Percentiles rank a stretch among this genome's conserved stretches.
These are phyloP conservation scores for Copsychus sechellarum DNA, from an alignment of 2,113 vertebrate species.

Conservation along the genomic window DNA sequence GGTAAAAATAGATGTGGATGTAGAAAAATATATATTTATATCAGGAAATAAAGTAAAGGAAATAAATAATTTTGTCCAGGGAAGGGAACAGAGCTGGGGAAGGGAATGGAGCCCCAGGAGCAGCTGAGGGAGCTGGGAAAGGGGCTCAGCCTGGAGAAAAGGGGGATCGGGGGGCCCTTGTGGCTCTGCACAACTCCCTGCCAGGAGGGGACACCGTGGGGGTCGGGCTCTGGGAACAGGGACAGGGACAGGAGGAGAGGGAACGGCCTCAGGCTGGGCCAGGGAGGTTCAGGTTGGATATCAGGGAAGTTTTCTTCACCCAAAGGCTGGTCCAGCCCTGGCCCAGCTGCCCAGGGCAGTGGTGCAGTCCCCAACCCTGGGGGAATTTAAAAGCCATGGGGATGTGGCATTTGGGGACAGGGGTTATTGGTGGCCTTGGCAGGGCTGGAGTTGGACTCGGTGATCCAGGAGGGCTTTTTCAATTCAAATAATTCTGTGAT, in stretches of 20 bases:
- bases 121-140: not conserved
- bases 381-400: not conserved
- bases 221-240: not conserved
- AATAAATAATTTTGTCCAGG: not conserved
- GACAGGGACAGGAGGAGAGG: not conserved
- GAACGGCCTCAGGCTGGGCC: accelerated
- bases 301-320: accelerated
- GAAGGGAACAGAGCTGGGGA: accelerated
- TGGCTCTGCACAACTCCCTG: not conserved
- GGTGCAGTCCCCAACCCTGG: accelerated
- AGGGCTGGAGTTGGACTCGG: not conserved
- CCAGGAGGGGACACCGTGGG: not conserved
- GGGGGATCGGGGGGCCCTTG: not conserved
- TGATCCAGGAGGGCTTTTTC: not conserved
- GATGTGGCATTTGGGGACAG: not conserved
- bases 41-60: not conserved
- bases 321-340: not conserved
- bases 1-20: not conserved
- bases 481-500: not conserved
- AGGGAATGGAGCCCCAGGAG: not conserved
- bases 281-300: accelerated
- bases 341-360: not conserved
- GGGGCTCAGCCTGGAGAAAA: not conserved
- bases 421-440: not conserved
- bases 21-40: not conserved